Conservation (phyloP, 2,888 invertebrate species). For the Apamea sordens region DNA sequence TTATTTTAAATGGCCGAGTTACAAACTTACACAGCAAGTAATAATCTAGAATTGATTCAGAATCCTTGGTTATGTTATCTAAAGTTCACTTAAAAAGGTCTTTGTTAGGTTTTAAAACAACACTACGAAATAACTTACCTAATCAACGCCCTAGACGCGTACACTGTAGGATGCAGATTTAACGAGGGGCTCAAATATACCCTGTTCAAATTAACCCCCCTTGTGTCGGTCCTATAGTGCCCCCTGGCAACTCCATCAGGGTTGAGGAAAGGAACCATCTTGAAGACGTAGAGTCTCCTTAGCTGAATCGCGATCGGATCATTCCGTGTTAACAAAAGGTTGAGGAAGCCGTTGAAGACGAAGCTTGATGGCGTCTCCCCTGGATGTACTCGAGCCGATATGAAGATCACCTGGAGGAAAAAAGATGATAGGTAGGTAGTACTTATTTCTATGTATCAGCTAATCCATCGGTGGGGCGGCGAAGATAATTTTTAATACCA, state of each 20-base stretch:
- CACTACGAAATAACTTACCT: slow-evolving; percentile 81
- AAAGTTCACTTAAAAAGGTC: not conserved
- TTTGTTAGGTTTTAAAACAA: not conserved
- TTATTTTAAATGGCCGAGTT: not conserved
- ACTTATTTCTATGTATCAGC: not conserved
- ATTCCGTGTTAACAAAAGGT: slow-evolving; percentile 93
- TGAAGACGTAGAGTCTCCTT: slow-evolving; percentile 95
- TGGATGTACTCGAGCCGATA: slow-evolving; percentile 97
- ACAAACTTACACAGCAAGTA: not conserved
- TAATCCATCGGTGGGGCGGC: not conserved
- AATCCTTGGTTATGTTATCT: not conserved
- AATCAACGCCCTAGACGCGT: slow-evolving; percentile 94
- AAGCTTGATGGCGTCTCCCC: slow-evolving; percentile 98
- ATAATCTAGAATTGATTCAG: not conserved
- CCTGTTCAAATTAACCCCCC: slow-evolving; percentile 96
- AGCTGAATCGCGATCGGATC: slow-evolving; percentile 94
- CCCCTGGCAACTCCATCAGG: slow-evolving; percentile 97
- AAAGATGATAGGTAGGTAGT: slow-evolving; percentile 8
- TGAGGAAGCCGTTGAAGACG: slow-evolving; percentile 96
- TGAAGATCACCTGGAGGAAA: slow-evolving; percentile 92
- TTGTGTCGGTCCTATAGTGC: slow-evolving; percentile 96
- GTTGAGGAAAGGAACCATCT: slow-evolving; percentile 97
- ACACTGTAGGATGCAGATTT: slow-evolving; percentile 95
- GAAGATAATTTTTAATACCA: not conserved
- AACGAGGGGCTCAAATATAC: slow-evolving; percentile 95